Evolutionary conservation across 2,888 invertebrate species (phyloP), one percentile per base, ranked within the genome.

Genomic region (Synergus umbraculus): DNA sequence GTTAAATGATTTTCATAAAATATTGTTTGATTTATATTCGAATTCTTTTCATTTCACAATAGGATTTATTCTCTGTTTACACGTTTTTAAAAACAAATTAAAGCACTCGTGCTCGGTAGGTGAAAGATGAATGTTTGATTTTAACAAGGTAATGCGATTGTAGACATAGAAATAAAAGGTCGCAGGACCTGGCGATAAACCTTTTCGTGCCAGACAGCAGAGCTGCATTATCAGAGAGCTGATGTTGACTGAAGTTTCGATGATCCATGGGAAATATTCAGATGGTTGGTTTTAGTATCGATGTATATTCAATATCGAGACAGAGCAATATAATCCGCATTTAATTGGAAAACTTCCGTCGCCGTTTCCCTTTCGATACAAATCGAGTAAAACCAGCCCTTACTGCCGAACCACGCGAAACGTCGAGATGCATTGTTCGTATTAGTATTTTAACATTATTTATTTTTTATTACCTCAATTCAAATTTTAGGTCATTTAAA

Each of bases 301-400:
- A 88, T 87, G 86, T 88, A 86, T 86, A 85, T 88, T 89, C 88
- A 88, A 87, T 88, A 87, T 84, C 85, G 88, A 88, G 89, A 90
- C 90, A 90, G 90, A 90, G 91, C 90, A 89, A 90, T 87, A 90
- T 91, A 91, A 91, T 91, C 91, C 91, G 88, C 88, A 87, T 91
- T 91, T 91, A 91, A 91, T 91, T 91, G 91, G 91, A 91, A 91
- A 91, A 91, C 91, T 91, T 91, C 88, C 88, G 86, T 82, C 81
- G 82, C 85, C 83, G 83, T 83, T 80, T 85, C 82, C 83, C 83
- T 88, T 87, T 85, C 84, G 87, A 86, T 89, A 90, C 89, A 88
- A 87, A 88, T 89, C 88, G 87, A 84, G 86, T 81, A 78, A 81
- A 82, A 78, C 82, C 76, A 77, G 81, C 82, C 81, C 82, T 84